phyloP scores from a whole-genome alignment of 2,113 vertebrate genomes.

The Stigmatopora argus region DNA sequence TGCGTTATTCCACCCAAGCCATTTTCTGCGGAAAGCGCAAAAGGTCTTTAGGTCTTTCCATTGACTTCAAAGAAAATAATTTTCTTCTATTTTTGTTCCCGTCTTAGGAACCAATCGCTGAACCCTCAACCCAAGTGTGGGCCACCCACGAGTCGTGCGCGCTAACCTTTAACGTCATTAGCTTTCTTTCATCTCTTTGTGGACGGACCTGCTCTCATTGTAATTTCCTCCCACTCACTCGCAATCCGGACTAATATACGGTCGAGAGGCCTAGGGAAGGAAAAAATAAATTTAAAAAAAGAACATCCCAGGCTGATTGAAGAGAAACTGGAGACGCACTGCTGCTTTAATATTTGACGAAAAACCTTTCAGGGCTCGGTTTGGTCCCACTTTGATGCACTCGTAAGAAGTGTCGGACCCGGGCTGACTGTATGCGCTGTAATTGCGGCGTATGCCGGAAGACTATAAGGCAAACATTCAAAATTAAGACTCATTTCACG shows the following conservation, averaged over 20 bases:
- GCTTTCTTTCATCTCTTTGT: conserved; percentile 33
- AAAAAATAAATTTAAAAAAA: not conserved
- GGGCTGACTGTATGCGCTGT: not conserved
- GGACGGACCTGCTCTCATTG: conserved; percentile 42
- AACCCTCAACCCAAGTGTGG: not conserved
- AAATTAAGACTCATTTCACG: not conserved
- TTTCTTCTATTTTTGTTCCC: not conserved
- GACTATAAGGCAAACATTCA: not conserved
- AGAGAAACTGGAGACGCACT: conserved; percentile 20
- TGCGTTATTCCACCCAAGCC: not conserved
- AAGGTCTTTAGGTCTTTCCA: too few species aligned
- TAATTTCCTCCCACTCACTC: conserved; percentile 47
- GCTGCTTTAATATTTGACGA: conserved; percentile 23
- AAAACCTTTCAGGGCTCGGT: conserved; percentile 13
- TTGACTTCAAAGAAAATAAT: too few species aligned
- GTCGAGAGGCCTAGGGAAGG: conserved; percentile 38
- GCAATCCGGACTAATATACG: conserved; percentile 14
- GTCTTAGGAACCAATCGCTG: not conserved
- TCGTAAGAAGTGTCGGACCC: not conserved
- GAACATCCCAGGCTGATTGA: conserved; percentile 19
- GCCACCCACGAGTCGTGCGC: conserved; percentile 7
- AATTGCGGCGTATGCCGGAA: not conserved
- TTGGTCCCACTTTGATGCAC: not conserved
- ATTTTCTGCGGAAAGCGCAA: not conserved
- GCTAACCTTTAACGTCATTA: conserved; percentile 29